Conservation (phyloP, 2,113 vertebrate species). For the Ardeotis arabs region DNA sequence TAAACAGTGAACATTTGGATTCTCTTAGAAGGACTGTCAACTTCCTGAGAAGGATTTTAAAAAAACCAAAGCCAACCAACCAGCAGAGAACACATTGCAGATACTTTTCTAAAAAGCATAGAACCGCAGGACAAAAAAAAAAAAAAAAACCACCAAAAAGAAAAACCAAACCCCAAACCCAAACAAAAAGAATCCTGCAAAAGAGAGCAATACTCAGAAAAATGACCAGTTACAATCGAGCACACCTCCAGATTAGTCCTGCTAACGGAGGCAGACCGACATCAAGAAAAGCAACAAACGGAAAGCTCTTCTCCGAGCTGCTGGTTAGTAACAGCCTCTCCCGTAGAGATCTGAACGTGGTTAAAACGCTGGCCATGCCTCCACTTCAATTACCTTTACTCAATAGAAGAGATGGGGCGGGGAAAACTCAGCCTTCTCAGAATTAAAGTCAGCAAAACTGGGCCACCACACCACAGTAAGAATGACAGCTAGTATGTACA, state of each 20-base stretch:
- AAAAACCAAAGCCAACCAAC: neutral
- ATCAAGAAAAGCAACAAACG: neutral
- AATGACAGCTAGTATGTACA: neutral
- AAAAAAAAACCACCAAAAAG: too few species aligned
- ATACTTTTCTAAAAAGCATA: neutral
- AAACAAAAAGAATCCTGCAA: neutral
- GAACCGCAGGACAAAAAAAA: neutral
- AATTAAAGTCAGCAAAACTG: neutral
- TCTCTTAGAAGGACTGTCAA: slow-evolving; percentile 32
- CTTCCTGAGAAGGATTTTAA: neutral
- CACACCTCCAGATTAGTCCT: neutral
- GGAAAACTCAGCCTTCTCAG: neutral
- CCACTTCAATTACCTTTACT: neutral
- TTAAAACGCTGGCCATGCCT: neutral
- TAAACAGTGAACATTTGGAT: slow-evolving; percentile 51
- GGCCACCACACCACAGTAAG: neutral
- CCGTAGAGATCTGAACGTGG: rapidly evolving
- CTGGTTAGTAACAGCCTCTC: neutral
- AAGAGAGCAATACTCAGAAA: neutral
- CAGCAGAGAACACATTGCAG: neutral
- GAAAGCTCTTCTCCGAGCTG: neutral
- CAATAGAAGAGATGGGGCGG: neutral
- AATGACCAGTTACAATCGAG: neutral
- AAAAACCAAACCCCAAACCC: neutral
- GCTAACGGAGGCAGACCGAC: neutral